Percentiles rank a stretch among this genome's conserved stretches.
Conservation (phyloP, 2,888 invertebrate genomes). For the Opisthograptis luteolata region DNA sequence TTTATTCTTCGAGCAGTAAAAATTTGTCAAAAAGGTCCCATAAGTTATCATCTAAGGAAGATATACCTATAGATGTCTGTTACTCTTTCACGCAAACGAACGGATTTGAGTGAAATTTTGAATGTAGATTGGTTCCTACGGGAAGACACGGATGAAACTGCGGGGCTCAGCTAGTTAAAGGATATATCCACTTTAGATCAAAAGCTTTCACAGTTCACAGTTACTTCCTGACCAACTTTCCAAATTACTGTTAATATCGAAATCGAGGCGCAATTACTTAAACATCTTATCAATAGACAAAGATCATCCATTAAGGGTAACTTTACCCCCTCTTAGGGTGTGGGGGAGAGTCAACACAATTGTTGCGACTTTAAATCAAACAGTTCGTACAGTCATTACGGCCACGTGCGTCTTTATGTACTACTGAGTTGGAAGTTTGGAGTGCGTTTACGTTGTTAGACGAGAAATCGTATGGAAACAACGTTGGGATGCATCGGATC, state of each 20-base stretch:
- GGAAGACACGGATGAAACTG: no score
- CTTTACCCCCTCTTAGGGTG: constrained; percentile 26
- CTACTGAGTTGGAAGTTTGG: constrained; percentile 44
- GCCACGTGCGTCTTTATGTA: constrained; percentile 72
- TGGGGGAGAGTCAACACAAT: constrained; percentile 67
- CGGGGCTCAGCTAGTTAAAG: no score
- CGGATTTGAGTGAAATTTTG: no score
- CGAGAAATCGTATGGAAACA: constrained; percentile 28
- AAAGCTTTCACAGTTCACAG: constrained; percentile 3
- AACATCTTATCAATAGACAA: constrained; percentile 41
- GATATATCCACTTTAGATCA: constrained; percentile 2
- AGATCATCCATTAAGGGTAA: constrained; percentile 41
- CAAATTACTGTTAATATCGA: constrained; percentile 34
- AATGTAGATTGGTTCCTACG: no score
- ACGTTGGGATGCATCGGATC: no score
- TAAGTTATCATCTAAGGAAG: no score
- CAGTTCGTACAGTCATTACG: constrained; percentile 77
- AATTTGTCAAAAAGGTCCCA: no score
- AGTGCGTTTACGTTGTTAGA: constrained; percentile 40
- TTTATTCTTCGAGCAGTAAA: no score
- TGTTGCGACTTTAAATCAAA: constrained; percentile 82
- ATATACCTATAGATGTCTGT: no score
- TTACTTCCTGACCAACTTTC: constrained; percentile 18
- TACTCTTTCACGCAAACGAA: no score
- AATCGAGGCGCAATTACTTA: constrained; percentile 39